Percentiles rank a stretch among this genome's conserved stretches.
Evolutionary conservation across 2,888 invertebrate species (phyloP).

Genomic region (Yponomeuta cagnagella): DNA sequence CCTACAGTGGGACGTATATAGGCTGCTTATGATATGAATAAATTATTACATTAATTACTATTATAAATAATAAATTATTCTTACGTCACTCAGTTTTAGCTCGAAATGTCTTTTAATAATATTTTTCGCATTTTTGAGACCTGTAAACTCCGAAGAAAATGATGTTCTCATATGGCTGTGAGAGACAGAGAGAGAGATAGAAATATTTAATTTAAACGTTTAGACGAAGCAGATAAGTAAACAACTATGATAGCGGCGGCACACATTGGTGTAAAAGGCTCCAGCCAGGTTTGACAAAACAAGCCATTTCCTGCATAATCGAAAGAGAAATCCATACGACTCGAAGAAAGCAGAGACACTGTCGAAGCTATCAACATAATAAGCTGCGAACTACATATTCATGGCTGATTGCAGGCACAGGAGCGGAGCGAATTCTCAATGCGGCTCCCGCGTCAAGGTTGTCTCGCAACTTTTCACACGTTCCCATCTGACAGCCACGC

Average conservation of each 20-base stretch:
- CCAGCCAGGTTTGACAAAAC: not conserved
- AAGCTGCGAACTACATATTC: slow-evolving; percentile 1
- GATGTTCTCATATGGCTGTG: no score
- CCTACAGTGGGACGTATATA: no score
- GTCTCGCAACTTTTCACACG: slow-evolving; percentile 23
- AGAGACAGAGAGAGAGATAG: no score
- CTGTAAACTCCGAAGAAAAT: no score
- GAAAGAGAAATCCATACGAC: not conserved
- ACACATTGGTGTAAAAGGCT: not conserved
- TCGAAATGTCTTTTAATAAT: no score
- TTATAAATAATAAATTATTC: no score
- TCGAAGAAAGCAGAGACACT: not conserved
- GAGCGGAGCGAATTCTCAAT: slow-evolving; percentile 20
- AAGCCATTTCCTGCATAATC: not conserved
- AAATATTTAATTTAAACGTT: no score
- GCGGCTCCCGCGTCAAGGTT: slow-evolving; percentile 22
- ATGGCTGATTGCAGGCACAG: slow-evolving; percentile 9
- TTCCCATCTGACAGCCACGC: slow-evolving; percentile 12
- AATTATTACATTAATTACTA: no score
- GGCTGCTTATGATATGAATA: no score
- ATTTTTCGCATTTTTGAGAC: no score
- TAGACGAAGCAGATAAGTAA: no score
- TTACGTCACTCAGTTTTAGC: no score
- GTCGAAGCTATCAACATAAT: not conserved
- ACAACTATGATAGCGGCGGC: not conserved